phyloP scores from a whole-genome alignment of 30 jellyfish, hydroid and myxozoan species.

The Rhopilema esculentum region DNA sequence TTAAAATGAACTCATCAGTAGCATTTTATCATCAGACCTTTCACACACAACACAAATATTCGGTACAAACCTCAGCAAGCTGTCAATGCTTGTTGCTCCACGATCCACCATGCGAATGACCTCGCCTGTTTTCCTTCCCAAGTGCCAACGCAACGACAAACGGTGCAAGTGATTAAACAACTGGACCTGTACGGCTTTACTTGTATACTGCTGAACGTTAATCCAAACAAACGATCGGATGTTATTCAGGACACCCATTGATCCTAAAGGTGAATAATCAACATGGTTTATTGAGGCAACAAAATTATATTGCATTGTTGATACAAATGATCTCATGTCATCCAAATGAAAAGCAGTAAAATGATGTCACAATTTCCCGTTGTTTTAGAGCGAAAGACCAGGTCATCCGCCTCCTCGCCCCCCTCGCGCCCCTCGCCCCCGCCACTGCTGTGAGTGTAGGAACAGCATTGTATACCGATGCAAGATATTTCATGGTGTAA shows the following conservation, averaged over 20 bases:
- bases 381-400: too few species aligned
- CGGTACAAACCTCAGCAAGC: constrained; percentile 77
- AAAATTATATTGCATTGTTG: too few species aligned
- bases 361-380: too few species aligned
- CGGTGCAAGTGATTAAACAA: constrained; percentile 91
- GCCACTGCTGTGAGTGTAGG: too few species aligned
- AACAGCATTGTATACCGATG: too few species aligned
- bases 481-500: too few species aligned
- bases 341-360: too few species aligned
- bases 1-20: neutral
- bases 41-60: too few species aligned
- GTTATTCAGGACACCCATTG: constrained; percentile 86
- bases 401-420: too few species aligned
- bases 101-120: constrained; percentile 98
- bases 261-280: constrained; percentile 37
- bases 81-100: constrained; percentile 96
- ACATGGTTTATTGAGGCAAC: neutral
- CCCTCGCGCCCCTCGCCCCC: too few species aligned
- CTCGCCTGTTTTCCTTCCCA: constrained; percentile 97
- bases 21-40: neutral
- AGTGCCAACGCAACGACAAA: constrained; percentile 95
- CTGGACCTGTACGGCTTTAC: constrained; percentile 87
- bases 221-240: constrained; percentile 91
- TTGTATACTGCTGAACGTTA: constrained; percentile 93
- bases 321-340: too few species aligned